A percentile compares a stretch with the other conserved stretches of the same genome.
These are phyloP conservation scores for Tinea pellionella DNA, from an alignment of 2,888 invertebrate species.

Conservation along the genomic window DNA sequence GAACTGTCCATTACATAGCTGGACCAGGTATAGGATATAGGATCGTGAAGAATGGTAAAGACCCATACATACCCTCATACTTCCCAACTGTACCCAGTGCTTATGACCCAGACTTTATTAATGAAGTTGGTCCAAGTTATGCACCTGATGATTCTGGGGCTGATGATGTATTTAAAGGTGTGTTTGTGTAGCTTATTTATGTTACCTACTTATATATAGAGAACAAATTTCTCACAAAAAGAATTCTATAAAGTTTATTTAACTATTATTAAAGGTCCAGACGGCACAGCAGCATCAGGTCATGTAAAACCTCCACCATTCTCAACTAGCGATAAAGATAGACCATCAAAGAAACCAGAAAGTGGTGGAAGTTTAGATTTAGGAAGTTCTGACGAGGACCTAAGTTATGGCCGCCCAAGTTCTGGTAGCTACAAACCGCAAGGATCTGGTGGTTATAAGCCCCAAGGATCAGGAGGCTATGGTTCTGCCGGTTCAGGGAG, in stretches of 20 bases:
- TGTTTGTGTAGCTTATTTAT: background rate
- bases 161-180: constrained; percentile 61
- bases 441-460: constrained; percentile 13
- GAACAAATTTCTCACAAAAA: too few relatives aligned
- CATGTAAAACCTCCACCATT: constrained; percentile 65
- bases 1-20: constrained; percentile 82
- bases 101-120: constrained; percentile 58
- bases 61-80: constrained; percentile 72
- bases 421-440: constrained; percentile 13
- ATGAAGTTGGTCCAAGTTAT: constrained; percentile 35
- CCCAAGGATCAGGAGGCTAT: constrained; percentile 12
- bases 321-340: constrained; percentile 40
- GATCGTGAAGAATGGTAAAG: constrained; percentile 77
- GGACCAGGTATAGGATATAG: constrained; percentile 83
- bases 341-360: constrained; percentile 29
- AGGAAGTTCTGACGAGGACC: constrained; percentile 16
- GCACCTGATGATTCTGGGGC: constrained; percentile 32
- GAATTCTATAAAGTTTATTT: too few relatives aligned
- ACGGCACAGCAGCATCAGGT: constrained; percentile 70
- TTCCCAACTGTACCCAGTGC: constrained; percentile 71
- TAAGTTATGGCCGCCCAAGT: constrained; percentile 13
- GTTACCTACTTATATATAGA: too few relatives aligned
- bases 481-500: background rate
- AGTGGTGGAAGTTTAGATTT: constrained; percentile 16
- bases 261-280: constrained; percentile 38